A percentile compares a stretch with the other conserved stretches of the same genome.
Evolutionary conservation across 2,113 vertebrate species (phyloP).

Genomic region (Vidua chalybeata): DNA sequence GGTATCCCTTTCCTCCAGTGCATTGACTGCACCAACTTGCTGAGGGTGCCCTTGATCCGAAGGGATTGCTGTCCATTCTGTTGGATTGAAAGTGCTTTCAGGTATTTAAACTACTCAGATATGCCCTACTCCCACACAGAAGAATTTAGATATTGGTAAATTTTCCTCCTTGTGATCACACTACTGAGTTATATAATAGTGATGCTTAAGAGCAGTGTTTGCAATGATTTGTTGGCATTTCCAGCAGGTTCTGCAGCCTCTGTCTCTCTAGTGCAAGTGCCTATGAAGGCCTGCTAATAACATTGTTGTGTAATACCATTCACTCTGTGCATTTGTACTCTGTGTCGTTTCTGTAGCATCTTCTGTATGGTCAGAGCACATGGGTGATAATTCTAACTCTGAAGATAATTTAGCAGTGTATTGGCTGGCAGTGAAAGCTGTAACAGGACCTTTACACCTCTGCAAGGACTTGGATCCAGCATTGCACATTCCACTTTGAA

Average conservation of each 20-base stretch:
- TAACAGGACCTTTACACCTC: background rate
- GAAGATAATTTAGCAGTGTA: background rate
- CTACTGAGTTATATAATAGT: background rate
- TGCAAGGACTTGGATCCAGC: background rate
- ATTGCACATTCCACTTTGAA: background rate
- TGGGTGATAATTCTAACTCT: background rate
- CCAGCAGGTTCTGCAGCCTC: background rate
- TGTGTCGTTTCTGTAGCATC: background rate
- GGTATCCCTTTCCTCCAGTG: background rate
- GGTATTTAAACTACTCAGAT: background rate
- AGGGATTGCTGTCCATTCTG: background rate
- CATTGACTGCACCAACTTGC: background rate
- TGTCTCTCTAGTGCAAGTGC: background rate
- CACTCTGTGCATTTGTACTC: background rate
- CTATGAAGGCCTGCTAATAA: background rate
- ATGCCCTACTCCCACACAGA: background rate
- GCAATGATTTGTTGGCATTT: background rate
- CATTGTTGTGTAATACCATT: fast-evolving
- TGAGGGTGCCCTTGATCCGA: background rate
- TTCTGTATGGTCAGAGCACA: background rate
- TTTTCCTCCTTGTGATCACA: background rate
- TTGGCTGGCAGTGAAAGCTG: background rate
- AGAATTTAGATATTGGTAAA: background rate
- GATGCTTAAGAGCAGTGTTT: background rate
- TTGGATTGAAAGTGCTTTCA: background rate